Evolutionary conservation across 2,888 invertebrate species (phyloP).

Genomic region (Uloborus plumipes): DNA sequence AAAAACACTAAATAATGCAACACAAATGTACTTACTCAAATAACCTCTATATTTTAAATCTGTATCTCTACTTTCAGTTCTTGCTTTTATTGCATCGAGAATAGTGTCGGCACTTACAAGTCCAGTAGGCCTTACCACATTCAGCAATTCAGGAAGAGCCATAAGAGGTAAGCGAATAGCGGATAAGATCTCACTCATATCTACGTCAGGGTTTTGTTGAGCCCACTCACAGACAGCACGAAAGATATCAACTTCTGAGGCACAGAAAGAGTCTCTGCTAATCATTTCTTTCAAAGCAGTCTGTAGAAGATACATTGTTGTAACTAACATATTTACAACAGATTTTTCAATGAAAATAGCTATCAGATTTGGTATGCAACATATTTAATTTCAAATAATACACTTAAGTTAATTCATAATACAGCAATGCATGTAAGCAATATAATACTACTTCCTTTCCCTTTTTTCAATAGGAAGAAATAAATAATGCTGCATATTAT

Average conservation of each 20-base stretch:
- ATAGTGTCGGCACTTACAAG: slow-evolving; percentile 90
- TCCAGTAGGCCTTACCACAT: slow-evolving; percentile 87
- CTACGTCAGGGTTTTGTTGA: slow-evolving; percentile 80
- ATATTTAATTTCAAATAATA: too few species aligned
- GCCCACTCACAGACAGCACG: slow-evolving; percentile 90
- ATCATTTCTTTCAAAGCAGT: slow-evolving; percentile 87
- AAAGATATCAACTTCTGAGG: slow-evolving; percentile 95
- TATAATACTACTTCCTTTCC: too few species aligned
- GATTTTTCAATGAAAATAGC: too few species aligned
- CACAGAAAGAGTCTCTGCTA: slow-evolving; percentile 94
- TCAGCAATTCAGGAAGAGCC: slow-evolving; percentile 87
- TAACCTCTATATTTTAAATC: slow-evolving; percentile 86
- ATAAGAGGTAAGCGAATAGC: slow-evolving; percentile 86
- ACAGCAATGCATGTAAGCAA: too few species aligned
- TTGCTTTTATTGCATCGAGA: slow-evolving; percentile 93
- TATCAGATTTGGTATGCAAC: too few species aligned
- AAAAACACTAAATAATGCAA: background rate
- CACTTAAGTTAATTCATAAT: too few species aligned
- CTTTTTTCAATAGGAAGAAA: too few species aligned
- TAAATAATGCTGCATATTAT: too few species aligned
- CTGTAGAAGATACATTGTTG: slow-evolving; percentile 70
- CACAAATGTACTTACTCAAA: slow-evolving; percentile 42
- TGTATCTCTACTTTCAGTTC: slow-evolving; percentile 83
- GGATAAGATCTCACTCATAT: slow-evolving; percentile 69
- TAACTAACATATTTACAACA: too few species aligned